Percentiles rank a stretch among this genome's conserved stretches.
Evolutionary conservation across 64 coral and sea anemone genomes (phyloP).

Genomic region (Montipora foliosa): DNA sequence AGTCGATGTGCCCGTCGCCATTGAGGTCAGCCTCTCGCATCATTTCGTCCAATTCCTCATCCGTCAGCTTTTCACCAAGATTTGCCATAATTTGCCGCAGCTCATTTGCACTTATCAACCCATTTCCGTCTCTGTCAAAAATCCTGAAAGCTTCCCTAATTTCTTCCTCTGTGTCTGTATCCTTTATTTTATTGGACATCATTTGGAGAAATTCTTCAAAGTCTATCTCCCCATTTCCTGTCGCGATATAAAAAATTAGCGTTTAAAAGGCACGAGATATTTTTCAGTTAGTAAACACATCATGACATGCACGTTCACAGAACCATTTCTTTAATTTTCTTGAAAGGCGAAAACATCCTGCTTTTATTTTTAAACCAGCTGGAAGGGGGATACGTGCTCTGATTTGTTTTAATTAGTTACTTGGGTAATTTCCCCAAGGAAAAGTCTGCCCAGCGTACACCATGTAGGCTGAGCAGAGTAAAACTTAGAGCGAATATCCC

Average conservation of each 20-base stretch:
- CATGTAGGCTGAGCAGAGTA: too few relatives aligned
- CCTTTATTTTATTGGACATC: conserved; percentile 75
- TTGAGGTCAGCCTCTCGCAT: conserved; percentile 73
- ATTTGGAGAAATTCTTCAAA: conserved; percentile 79
- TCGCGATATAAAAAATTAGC: background rate
- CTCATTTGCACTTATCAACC: conserved; percentile 63
- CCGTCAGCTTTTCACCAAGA: conserved; percentile 69
- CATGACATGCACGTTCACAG: too few relatives aligned
- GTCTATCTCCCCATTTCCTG: conserved; percentile 75
- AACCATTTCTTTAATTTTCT: too few relatives aligned
- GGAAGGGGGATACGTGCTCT: too few relatives aligned
- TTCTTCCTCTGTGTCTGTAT: conserved; percentile 73
- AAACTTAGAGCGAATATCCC: too few relatives aligned
- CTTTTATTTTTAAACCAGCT: too few relatives aligned
- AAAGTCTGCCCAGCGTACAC: too few relatives aligned
- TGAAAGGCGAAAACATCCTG: too few relatives aligned
- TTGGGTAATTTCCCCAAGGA: too few relatives aligned
- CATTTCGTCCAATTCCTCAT: conserved; percentile 79
- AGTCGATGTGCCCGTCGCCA: conserved; percentile 74
- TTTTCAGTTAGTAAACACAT: too few relatives aligned
- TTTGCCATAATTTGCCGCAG: conserved; percentile 66
- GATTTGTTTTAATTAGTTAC: too few relatives aligned
- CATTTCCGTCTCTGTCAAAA: conserved; percentile 74
- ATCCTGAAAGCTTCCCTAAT: conserved; percentile 68
- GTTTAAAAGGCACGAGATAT: too few relatives aligned